Conservation (phyloP, 2,113 vertebrate species). For the Anseranas semipalmata region DNA sequence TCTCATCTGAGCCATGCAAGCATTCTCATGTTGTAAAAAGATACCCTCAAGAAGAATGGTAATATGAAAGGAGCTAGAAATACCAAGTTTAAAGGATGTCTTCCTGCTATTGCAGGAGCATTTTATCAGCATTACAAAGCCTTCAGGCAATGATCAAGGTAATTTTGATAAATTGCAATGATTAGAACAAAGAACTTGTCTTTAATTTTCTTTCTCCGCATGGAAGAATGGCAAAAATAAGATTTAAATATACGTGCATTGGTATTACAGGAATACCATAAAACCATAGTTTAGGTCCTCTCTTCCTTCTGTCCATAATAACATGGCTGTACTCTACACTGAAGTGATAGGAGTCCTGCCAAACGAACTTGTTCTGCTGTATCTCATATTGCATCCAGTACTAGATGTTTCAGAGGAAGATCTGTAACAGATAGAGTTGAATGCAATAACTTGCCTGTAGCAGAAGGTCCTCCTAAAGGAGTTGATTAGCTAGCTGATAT, state of each 20-base stretch:
- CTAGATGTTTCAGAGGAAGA: not conserved
- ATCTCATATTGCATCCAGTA: not conserved
- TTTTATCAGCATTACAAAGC: not conserved
- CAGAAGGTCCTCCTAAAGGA: not conserved
- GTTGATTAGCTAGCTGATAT: not conserved
- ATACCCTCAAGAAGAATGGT: conserved; percentile 37
- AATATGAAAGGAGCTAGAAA: not conserved
- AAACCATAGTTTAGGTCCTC: not conserved
- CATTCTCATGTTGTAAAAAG: conserved; percentile 39
- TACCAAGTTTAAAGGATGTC: not conserved
- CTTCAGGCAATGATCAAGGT: not conserved
- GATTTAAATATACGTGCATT: not conserved
- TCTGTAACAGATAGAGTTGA: not conserved
- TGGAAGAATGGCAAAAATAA: not conserved
- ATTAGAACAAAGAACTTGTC: not conserved
- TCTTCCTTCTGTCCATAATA: not conserved
- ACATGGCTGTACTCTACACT: not conserved
- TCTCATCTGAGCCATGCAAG: conserved; percentile 60
- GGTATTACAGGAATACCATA: not conserved
- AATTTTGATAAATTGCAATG: not conserved
- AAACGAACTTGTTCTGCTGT: not conserved
- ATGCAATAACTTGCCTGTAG: not conserved
- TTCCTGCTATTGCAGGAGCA: conserved; percentile 2
- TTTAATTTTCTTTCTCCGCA: not conserved
- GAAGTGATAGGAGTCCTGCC: not conserved